phyloP scores from a whole-genome alignment of 2,888 invertebrate genomes.

The Pardosa pseudoannulata region DNA sequence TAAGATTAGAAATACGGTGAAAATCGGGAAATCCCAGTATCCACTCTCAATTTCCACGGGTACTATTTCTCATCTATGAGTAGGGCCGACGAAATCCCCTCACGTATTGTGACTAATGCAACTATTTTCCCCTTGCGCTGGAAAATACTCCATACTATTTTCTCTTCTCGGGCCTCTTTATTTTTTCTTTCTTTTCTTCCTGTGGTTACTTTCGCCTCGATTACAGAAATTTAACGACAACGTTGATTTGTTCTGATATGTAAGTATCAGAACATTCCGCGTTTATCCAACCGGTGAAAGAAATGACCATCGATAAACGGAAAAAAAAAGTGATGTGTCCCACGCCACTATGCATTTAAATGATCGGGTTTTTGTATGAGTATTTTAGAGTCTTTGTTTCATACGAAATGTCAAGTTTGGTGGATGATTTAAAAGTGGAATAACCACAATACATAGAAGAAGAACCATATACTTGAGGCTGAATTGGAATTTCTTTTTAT shows the following conservation, averaged over 20 bases:
- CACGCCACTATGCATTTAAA: background rate
- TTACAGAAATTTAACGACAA: conserved; percentile 13
- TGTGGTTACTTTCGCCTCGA: background rate
- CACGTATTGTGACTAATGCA: conserved; percentile 10
- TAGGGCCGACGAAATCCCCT: background rate
- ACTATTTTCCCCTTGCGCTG: background rate
- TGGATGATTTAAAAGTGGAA: too few relatives aligned
- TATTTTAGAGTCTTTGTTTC: background rate
- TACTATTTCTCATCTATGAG: background rate
- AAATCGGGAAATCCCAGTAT: background rate
- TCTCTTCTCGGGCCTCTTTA: background rate
- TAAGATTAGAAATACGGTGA: too few relatives aligned
- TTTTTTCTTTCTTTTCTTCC: background rate
- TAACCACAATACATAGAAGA: too few relatives aligned
- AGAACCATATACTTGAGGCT: too few relatives aligned
- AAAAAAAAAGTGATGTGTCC: background rate
- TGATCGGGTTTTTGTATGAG: background rate
- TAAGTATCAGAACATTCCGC: background rate
- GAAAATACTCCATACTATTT: background rate
- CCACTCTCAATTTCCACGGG: background rate
- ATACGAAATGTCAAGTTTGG: background rate
- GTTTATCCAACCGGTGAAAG: background rate
- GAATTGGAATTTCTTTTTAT: too few relatives aligned
- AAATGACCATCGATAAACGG: background rate
- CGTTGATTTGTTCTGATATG: conserved; percentile 6